Evolutionary conservation across 2,797 vertebrate species (phyloP).

Genomic region (Moxostoma hubbsi): DNA sequence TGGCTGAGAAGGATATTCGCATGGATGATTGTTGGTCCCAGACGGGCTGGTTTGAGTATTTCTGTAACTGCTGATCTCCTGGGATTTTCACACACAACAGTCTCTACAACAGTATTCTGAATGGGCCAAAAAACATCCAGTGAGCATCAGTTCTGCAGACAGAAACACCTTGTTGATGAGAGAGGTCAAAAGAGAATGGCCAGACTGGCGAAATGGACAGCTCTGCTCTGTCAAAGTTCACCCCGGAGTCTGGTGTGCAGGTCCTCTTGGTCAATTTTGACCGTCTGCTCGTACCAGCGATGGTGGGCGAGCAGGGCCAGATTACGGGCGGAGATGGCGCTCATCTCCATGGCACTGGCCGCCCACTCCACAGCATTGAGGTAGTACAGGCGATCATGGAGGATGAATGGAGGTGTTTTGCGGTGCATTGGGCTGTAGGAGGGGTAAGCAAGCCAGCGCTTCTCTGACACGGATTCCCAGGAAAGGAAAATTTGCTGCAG

Average conservation of each 20-base stretch:
- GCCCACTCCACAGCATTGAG: constrained; percentile 86
- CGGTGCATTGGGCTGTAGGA: constrained; percentile 78
- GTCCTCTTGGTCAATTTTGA: constrained; percentile 87
- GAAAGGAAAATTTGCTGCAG: constrained; percentile 83
- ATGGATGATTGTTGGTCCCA: too few species aligned
- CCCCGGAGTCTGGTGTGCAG: constrained; percentile 85
- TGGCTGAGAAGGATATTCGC: too few species aligned
- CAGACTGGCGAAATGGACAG: neutral
- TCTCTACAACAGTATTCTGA: too few species aligned
- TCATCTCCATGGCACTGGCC: constrained; percentile 93
- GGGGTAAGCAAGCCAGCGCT: constrained; percentile 88
- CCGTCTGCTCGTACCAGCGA: constrained; percentile 79
- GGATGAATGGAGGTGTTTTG: constrained; percentile 80
- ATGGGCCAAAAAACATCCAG: too few species aligned
- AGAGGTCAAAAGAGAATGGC: too few species aligned
- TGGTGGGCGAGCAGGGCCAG: constrained; percentile 87
- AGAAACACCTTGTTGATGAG: too few species aligned
- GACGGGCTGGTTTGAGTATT: too few species aligned
- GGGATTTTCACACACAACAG: too few species aligned
- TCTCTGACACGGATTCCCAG: constrained; percentile 77
- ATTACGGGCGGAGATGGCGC: constrained; percentile 86
- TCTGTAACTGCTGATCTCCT: too few species aligned
- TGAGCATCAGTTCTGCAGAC: too few species aligned
- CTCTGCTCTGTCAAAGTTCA: constrained; percentile 77
- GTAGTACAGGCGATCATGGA: constrained; percentile 88